Conservation (phyloP, 2,888 invertebrate species). For the Stenichneumon culpator region DNA sequence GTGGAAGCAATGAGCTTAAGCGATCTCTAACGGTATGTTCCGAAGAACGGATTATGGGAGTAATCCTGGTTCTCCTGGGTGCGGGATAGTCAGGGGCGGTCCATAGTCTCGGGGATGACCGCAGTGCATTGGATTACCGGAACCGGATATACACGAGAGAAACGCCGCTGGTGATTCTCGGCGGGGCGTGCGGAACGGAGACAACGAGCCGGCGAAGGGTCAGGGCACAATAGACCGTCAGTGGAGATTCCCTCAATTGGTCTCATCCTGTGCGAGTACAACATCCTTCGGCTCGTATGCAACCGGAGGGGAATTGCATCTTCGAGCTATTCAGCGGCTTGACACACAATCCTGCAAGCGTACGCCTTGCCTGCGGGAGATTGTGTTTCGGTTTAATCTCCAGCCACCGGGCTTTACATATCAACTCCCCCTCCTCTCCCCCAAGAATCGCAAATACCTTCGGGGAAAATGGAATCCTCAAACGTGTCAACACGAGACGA, state of each 20-base stretch:
- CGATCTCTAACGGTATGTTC: constrained; percentile 59
- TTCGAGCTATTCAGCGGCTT: constrained; percentile 6
- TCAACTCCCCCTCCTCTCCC: too few species aligned
- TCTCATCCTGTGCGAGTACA: constrained; percentile 8
- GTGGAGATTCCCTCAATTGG: constrained; percentile 34
- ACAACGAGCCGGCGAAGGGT: constrained; percentile 46
- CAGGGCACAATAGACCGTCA: constrained; percentile 27
- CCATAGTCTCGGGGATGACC: constrained; percentile 23
- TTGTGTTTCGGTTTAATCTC: constrained; percentile 7
- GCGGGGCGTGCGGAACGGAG: constrained; percentile 24
- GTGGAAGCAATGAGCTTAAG: constrained; percentile 56
- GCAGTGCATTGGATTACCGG: constrained; percentile 62
- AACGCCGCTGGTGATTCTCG: constrained; percentile 30
- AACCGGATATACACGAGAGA: constrained; percentile 59
- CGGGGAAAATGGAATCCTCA: constrained; percentile 20
- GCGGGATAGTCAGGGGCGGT: constrained; percentile 51
- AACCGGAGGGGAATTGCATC: constrained; percentile 5
- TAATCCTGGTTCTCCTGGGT: constrained; percentile 63
- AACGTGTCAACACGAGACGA: not conserved
- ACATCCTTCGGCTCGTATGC: constrained; percentile 5
- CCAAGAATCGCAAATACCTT: constrained; percentile 30
- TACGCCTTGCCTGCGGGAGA: not conserved
- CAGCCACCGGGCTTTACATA: not conserved
- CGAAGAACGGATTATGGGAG: constrained; percentile 64
- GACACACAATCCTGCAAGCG: not conserved